Percentiles rank a stretch among this genome's conserved stretches.
These are phyloP conservation scores for Tauraco erythrolophus DNA, from an alignment of 2,113 vertebrate genomes.

Conservation along the genomic window DNA sequence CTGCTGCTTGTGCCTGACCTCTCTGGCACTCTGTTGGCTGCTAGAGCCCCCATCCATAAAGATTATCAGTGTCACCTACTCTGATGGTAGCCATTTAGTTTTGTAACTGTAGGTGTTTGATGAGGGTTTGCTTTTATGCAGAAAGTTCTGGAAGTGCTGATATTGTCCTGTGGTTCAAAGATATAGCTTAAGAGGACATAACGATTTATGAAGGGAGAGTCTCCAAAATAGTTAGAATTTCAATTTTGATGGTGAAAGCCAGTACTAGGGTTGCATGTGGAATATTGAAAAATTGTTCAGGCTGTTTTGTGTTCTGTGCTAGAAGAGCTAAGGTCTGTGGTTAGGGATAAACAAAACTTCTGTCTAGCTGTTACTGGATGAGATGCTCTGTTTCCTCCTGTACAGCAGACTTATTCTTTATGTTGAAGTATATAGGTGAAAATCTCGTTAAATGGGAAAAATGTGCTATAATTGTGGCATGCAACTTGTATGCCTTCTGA, in stretches of 20 bases:
- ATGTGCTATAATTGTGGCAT: neutral
- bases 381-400: neutral
- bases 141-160: neutral
- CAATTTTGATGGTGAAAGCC: neutral
- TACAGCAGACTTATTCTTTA: neutral
- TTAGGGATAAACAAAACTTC: neutral
- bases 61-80: neutral
- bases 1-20: neutral
- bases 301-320: neutral
- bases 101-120: neutral
- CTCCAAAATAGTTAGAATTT: neutral
- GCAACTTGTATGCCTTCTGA: neutral
- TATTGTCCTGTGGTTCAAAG: neutral
- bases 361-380: neutral
- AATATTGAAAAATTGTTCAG: neutral
- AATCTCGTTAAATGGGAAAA: neutral
- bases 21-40: neutral
- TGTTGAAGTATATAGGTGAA: neutral
- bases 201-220: neutral
- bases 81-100: neutral
- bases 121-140: neutral
- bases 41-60: neutral
- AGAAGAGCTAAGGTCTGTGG: neutral
- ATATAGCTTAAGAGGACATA: neutral
- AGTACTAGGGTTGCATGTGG: neutral